A percentile compares a stretch with the other conserved stretches of the same genome.
These are phyloP conservation scores for Cranoglanis bouderius DNA, from an alignment of 2,113 vertebrate species.

Conservation along the genomic window DNA sequence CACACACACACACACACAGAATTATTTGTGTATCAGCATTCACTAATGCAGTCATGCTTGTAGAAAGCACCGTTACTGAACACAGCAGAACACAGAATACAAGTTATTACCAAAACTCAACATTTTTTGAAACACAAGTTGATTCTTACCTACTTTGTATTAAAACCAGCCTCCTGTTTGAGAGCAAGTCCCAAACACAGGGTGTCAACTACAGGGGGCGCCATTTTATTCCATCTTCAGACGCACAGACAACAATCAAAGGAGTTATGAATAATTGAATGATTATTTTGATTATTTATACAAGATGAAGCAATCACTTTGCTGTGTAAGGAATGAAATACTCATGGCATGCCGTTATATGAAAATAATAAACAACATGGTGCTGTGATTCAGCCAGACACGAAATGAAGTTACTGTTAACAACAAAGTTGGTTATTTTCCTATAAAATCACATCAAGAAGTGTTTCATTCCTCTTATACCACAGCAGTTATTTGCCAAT, in stretches of 20 bases:
- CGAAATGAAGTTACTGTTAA: not conserved
- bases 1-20: slow-evolving; percentile 12
- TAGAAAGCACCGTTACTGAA: not conserved
- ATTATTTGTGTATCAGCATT: not conserved
- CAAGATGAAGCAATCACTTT: not conserved
- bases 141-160: not conserved
- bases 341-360: not conserved
- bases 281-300: not conserved
- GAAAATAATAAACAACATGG: not conserved
- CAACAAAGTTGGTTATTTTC: not conserved
- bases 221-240: not conserved
- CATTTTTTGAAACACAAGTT: not conserved
- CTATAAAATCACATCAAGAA: not conserved
- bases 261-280: not conserved
- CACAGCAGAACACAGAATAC: not conserved
- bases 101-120: not conserved
- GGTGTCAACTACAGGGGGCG: not conserved
- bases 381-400: not conserved
- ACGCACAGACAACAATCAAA: not conserved
- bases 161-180: not conserved
- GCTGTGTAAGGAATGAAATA: not conserved
- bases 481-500: not conserved
- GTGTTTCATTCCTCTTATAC: not conserved
- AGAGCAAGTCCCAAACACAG: not conserved
- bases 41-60: not conserved